phyloP scores from a whole-genome alignment of 2,797 vertebrate species.

The Phyllotis vaccarum region DNA sequence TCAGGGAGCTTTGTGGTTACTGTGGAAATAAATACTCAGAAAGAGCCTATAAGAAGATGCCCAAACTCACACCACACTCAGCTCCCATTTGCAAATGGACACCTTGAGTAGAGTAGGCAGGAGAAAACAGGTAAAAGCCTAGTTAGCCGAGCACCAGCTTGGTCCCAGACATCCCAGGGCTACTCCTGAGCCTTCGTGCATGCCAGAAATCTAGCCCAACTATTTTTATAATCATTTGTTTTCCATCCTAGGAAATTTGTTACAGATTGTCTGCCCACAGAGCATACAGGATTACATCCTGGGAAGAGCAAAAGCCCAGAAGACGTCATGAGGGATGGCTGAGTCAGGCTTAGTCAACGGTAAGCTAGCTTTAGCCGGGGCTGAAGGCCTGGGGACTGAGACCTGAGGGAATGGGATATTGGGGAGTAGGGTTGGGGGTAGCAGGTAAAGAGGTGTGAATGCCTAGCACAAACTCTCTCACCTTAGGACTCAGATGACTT shows the following conservation, averaged over 20 bases:
- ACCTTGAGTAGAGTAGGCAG: neutral
- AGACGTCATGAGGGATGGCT: neutral
- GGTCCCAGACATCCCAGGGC: neutral
- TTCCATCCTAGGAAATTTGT: slow-evolving; percentile 62
- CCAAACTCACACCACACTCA: neutral
- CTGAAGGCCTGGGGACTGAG: neutral
- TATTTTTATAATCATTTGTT: slow-evolving; percentile 55
- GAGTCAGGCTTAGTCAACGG: slow-evolving; percentile 50
- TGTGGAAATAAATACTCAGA: slow-evolving; percentile 22
- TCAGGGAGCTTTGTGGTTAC: neutral
- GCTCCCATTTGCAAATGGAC: neutral
- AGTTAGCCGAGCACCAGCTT: neutral
- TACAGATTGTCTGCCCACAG: slow-evolving; percentile 56
- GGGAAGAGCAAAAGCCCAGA: neutral
- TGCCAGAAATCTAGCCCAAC: slow-evolving; percentile 12
- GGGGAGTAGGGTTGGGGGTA: neutral
- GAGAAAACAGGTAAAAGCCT: neutral
- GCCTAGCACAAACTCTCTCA: neutral
- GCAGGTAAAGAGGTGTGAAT: neutral
- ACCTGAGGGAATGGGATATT: neutral
- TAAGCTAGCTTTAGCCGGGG: neutral
- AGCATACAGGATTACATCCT: slow-evolving; percentile 39
- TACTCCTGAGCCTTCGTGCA: neutral
- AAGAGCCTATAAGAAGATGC: neutral
- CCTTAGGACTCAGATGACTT: neutral